Percentiles rank a stretch among this genome's conserved stretches.
phyloP scores from a whole-genome alignment of 1,140 invertebrate species.

The Venturia canescens region DNA sequence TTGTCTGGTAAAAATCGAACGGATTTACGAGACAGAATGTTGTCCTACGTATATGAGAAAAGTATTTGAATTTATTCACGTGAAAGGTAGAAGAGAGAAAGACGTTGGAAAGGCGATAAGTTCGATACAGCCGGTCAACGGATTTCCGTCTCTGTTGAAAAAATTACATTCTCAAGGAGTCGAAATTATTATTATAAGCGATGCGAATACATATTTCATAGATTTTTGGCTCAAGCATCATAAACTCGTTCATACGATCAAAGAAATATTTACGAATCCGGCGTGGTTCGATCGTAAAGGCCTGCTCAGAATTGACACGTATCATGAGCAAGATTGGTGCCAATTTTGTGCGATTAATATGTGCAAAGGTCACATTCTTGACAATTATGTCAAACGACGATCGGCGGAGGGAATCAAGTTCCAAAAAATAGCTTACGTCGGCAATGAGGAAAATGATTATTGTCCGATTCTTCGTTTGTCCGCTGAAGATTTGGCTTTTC shows the following conservation, averaged over 20 bases:
- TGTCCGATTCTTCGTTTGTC: slow-evolving; percentile 84
- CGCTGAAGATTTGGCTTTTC: slow-evolving; percentile 82
- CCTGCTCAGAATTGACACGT: slow-evolving; percentile 80
- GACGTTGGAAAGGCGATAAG: slow-evolving; percentile 77
- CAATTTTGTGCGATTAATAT: slow-evolving; percentile 84
- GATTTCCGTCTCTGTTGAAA: slow-evolving; percentile 81
- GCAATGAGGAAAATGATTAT: slow-evolving; percentile 88
- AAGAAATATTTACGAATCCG: slow-evolving; percentile 86
- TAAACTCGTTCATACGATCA: slow-evolving; percentile 77
- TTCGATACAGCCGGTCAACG: slow-evolving; percentile 80
- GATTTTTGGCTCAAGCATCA: slow-evolving; percentile 80
- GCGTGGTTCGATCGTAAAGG: slow-evolving; percentile 81
- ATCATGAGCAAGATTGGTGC: slow-evolving; percentile 85
- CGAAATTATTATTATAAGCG: slow-evolving; percentile 88
- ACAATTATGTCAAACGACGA: slow-evolving; percentile 80
- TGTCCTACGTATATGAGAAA: slow-evolving; percentile 87
- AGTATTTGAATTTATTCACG: slow-evolving; percentile 83
- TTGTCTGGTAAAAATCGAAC: slow-evolving; percentile 77
- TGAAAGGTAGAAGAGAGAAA: slow-evolving; percentile 75
- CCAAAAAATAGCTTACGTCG: slow-evolving; percentile 82
- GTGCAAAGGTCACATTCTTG: slow-evolving; percentile 87
- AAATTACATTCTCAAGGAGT: slow-evolving; percentile 76
- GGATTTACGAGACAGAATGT: slow-evolving; percentile 78
- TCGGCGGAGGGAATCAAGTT: slow-evolving; percentile 77
- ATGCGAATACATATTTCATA: slow-evolving; percentile 88